Base-by-base conservation (phyloP, 2,888 invertebrate species). In the Girardia tigrina region DNA sequence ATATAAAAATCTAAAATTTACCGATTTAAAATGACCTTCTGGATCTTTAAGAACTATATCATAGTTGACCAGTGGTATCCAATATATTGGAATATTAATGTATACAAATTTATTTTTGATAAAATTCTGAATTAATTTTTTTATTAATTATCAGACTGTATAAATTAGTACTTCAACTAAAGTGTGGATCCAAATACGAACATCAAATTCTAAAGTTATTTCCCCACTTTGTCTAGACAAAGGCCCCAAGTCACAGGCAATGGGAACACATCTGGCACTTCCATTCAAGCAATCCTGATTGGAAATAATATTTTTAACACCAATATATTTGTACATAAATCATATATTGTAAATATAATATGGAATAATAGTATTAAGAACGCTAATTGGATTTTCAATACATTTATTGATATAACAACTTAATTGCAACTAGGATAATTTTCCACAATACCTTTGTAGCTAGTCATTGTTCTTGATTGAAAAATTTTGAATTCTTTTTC, bases 101-200 rank as follows among this genome's bases (percentile, higher is more conserved):
- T 56, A 56, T n/a, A 56, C 56, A 56, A 56, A 56, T 56, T 56
- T 56, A n/a, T 56, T 20, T 56, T 56, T 56, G 56, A 56, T n/a
- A 56, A 56, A 56, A 56, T 56, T 56, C 56, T 56, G 4, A 4
- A 56, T 36, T 12, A 36, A 12, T 36, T 36, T 16, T 16, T 36
- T 36, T 12, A 36, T 36, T 36, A 8, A 36, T 36, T 36, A 36
- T 12, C 16, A 36, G 16, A 12, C 16, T 36, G 16, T 12, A 8
- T 12, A 36, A 56, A 56, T n/a, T 12, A 2, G 6, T 16, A 56
- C 56, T 23, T 56, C 56, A 8, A 56, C n/a, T 56, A 56, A 56
- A 56, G 56, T 56, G n/a, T 56, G 56, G 4, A 8, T 16, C 56
- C 56, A 56, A 8, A 56, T 56, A 20, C 56, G 4, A 56, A 56